A percentile compares a stretch with the other conserved stretches of the same genome.
Evolutionary conservation across 2,797 vertebrate genomes (phyloP).

Genomic region (Erithacus rubecula): DNA sequence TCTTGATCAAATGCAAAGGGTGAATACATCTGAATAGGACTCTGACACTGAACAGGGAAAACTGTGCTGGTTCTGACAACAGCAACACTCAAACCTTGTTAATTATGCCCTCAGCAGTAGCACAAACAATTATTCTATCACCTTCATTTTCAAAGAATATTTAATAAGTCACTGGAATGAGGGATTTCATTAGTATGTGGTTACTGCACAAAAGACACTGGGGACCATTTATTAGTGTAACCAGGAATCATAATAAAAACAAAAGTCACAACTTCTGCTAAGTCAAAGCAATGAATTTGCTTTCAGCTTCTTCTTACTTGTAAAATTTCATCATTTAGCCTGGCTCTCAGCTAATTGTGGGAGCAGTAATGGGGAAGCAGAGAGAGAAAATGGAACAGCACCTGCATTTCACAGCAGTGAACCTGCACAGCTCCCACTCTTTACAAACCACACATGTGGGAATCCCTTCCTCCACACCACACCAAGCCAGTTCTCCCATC

Average conservation of each 20-base stretch:
- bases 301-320: slow-evolving; percentile 18
- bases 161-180: not conserved
- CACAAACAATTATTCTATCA: slow-evolving; percentile 45
- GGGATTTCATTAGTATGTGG: slow-evolving; percentile 1
- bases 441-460: not conserved
- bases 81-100: slow-evolving; percentile 5
- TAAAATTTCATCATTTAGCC: not conserved
- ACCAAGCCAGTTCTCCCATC: not conserved
- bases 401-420: slow-evolving; percentile 30
- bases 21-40: not conserved
- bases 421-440: not conserved
- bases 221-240: slow-evolving; percentile 32
- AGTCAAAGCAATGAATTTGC: not conserved
- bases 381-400: slow-evolving; percentile 16
- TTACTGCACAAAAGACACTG: not conserved
- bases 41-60: not conserved
- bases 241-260: slow-evolving; percentile 6
- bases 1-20: not conserved
- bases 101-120: slow-evolving; percentile 30
- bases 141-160: not conserved
- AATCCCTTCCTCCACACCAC: not conserved
- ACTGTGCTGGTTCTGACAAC: slow-evolving; percentile 15
- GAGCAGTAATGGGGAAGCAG: not conserved
- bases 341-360: slow-evolving; percentile 2
- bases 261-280: not conserved